Conservation (phyloP, 1,140 invertebrate genomes). For the Chironomus tepperi region DNA sequence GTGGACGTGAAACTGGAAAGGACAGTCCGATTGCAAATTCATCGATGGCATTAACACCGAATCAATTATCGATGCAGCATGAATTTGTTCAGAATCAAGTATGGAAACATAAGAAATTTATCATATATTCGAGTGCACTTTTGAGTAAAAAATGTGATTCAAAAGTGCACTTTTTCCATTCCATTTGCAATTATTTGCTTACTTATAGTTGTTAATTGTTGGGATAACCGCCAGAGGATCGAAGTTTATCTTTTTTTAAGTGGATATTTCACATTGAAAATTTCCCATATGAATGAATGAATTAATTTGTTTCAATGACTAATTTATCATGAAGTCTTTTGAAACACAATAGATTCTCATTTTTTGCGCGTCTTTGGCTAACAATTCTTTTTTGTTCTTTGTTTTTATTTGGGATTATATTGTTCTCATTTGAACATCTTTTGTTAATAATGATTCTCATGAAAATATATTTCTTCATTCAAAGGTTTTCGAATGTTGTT, state of each 20-base stretch:
- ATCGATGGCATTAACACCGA: conserved; percentile 39
- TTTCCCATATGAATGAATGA: too few relatives aligned
- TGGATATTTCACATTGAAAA: too few relatives aligned
- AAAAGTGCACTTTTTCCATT: background rate
- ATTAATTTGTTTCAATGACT: too few relatives aligned
- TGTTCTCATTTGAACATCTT: too few relatives aligned
- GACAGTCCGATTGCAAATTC: conserved; percentile 30
- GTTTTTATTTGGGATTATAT: background rate
- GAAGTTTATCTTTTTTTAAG: background rate
- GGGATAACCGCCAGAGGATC: conserved; percentile 21
- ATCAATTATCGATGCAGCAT: conserved; percentile 19
- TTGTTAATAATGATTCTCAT: too few relatives aligned
- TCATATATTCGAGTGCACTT: background rate
- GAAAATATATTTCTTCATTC: background rate
- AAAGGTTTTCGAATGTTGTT: conserved; percentile 74
- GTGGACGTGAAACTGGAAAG: background rate
- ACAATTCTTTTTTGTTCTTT: conserved; percentile 5
- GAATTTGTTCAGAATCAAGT: conserved; percentile 26
- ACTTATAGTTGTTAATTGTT: background rate
- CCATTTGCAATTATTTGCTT: background rate
- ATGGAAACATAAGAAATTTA: background rate
- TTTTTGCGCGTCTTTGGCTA: conserved; percentile 1
- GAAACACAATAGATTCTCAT: background rate
- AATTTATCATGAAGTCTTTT: too few relatives aligned
- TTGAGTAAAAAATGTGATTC: background rate